Evolutionary conservation across 2,113 vertebrate genomes (phyloP).

Genomic region (Nesoenas mayeri): DNA sequence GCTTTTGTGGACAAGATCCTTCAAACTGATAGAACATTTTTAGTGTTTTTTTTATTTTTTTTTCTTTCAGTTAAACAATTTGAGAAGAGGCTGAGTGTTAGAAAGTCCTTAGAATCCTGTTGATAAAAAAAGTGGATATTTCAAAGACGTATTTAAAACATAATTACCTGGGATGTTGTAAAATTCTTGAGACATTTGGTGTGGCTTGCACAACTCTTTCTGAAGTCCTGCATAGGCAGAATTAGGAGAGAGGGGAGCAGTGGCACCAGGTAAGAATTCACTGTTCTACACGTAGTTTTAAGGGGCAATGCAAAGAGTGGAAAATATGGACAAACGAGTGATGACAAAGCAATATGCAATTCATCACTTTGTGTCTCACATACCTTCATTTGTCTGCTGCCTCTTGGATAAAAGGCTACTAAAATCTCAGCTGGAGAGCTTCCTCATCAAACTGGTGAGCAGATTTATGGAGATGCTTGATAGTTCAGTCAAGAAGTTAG

Average conservation of each 20-base stretch:
- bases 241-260: not conserved
- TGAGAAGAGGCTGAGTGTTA: not conserved
- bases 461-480: not conserved
- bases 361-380: accelerated
- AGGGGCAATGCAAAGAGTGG: not conserved
- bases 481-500: not conserved
- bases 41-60: not conserved
- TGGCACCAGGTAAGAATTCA: not conserved
- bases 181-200: not conserved
- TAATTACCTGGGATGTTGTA: not conserved
- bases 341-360: not conserved
- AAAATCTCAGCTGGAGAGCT: not conserved
- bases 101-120: not conserved
- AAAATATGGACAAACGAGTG: not conserved
- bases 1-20: not conserved
- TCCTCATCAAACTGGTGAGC: not conserved
- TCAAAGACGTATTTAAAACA: not conserved
- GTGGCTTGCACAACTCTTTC: not conserved
- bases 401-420: not conserved
- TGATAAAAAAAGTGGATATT: not conserved
- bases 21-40: not conserved
- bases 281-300: not conserved
- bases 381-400: not conserved
- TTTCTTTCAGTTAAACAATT: not conserved
- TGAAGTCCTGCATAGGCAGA: not conserved